phyloP scores from a whole-genome alignment of 2,797 vertebrate genomes.

The Sebastes hubbsi region DNA sequence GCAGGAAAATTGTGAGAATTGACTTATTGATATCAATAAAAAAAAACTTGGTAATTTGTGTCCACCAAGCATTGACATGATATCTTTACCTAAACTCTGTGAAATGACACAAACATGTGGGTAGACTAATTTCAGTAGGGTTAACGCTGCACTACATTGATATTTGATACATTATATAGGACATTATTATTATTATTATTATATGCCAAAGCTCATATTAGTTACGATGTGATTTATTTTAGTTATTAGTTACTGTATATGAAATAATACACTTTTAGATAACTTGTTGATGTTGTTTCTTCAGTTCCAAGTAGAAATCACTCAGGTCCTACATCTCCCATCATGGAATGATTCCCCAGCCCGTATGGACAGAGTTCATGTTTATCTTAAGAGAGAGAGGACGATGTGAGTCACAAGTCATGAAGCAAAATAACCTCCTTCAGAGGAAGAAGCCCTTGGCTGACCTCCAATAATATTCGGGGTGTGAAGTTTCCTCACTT shows the following conservation, averaged over 20 bases:
- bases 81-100: background rate
- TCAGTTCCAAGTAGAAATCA: background rate
- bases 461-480: slow-evolving; percentile 5
- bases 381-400: slow-evolving; percentile 17
- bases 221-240: too few relatives aligned
- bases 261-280: background rate
- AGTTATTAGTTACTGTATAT: background rate
- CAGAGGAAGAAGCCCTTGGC: background rate
- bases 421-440: background rate
- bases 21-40: background rate
- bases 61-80: background rate
- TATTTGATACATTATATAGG: background rate
- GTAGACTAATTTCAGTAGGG: background rate
- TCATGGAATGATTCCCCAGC: background rate
- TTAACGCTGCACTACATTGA: background rate
- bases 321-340: too few relatives aligned
- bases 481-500: slow-evolving; percentile 27
- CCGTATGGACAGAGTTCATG: background rate
- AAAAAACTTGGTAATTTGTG: background rate
- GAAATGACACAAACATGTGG: background rate
- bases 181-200: too few relatives aligned
- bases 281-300: background rate
- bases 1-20: background rate
- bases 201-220: too few relatives aligned
- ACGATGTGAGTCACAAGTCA: slow-evolving; percentile 4